Evolutionary conservation across 2,888 invertebrate genomes (phyloP).

Genomic region (Ornithoptera priamus): DNA sequence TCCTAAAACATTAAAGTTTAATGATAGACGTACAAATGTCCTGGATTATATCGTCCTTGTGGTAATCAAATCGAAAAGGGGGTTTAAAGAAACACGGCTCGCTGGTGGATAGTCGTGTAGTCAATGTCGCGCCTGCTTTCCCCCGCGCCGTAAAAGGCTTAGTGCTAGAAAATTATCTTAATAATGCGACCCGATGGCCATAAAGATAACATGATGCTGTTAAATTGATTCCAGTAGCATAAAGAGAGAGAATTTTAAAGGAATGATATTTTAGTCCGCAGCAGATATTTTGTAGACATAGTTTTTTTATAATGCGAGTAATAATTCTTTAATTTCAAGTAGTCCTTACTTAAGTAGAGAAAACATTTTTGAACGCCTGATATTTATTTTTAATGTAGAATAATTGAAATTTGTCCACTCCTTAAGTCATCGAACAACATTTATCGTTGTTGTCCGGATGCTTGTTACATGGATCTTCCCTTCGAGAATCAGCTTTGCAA

Average conservation of each 20-base stretch:
- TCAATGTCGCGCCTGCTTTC: conserved; percentile 21
- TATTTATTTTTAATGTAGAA: too few species aligned
- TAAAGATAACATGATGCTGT: conserved; percentile 11
- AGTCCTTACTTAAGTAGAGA: too few species aligned
- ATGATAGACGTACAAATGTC: neutral
- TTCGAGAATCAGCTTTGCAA: too few species aligned
- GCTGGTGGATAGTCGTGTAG: conserved; percentile 11
- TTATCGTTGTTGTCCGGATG: too few species aligned
- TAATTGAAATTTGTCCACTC: too few species aligned
- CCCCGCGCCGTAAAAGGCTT: conserved; percentile 13
- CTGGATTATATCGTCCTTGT: neutral
- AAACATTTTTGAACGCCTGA: too few species aligned
- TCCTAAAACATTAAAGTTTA: too few species aligned
- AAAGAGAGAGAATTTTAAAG: neutral
- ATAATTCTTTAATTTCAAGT: too few species aligned
- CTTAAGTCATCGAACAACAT: too few species aligned
- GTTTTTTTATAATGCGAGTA: too few species aligned
- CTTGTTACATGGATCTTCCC: too few species aligned
- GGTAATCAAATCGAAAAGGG: neutral
- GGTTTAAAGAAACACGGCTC: conserved; percentile 10
- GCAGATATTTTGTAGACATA: neutral
- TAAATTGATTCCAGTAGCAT: neutral
- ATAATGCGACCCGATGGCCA: conserved; percentile 7
- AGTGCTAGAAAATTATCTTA: conserved; percentile 22
- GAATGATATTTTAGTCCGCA: neutral